phyloP scores from a whole-genome alignment of 2,797 vertebrate genomes.

The Hylomyscus alleni region DNA sequence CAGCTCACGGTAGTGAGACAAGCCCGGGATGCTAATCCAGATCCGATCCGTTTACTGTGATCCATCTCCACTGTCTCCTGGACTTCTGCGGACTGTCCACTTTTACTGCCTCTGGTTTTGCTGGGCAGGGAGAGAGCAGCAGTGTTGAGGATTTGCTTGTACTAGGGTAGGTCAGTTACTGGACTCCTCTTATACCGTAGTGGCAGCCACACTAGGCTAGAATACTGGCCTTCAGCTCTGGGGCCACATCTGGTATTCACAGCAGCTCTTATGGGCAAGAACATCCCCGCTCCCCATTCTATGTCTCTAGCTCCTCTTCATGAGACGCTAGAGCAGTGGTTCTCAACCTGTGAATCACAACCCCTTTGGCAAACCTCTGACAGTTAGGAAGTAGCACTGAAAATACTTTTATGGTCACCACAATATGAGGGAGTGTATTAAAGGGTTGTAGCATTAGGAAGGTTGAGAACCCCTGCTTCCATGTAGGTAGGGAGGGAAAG shows the following conservation, averaged over 20 bases:
- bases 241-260: accelerated
- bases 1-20: not conserved
- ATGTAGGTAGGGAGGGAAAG: not conserved
- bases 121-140: not conserved
- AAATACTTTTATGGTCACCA: not conserved
- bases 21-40: not conserved
- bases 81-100: not conserved
- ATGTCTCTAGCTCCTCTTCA: not conserved
- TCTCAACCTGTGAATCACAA: not conserved
- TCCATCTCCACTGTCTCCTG: not conserved
- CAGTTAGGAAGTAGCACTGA: not conserved
- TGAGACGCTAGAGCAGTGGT: not conserved
- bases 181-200: accelerated
- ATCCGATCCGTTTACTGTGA: not conserved
- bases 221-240: accelerated
- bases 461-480: not conserved
- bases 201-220: accelerated
- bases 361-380: not conserved
- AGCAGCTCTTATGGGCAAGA: not conserved
- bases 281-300: not conserved
- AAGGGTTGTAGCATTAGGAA: not conserved
- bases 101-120: not conserved
- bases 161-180: too few relatives aligned
- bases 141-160: not conserved
- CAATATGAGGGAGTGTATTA: not conserved